Evolutionary conservation across 2,797 vertebrate species (phyloP).

Genomic region (Hoplostethus mediterraneus): DNA sequence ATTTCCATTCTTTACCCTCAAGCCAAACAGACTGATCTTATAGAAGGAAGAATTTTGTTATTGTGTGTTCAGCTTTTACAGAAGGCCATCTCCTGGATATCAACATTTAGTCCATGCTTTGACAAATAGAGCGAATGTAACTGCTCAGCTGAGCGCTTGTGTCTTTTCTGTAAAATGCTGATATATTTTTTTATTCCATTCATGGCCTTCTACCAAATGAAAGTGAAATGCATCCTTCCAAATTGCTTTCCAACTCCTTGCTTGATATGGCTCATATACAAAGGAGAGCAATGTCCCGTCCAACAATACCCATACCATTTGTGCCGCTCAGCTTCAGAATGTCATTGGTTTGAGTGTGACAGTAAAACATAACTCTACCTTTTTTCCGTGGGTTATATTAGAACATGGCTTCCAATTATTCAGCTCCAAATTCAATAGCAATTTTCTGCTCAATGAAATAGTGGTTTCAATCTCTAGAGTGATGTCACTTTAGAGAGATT

Average conservation of each 20-base stretch:
- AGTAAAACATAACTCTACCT: slow-evolving; percentile 82
- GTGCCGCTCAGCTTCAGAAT: slow-evolving; percentile 80
- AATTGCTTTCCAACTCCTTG: slow-evolving; percentile 74
- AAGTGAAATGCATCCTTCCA: slow-evolving; percentile 78
- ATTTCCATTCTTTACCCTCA: not conserved
- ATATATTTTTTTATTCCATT: slow-evolving; percentile 59
- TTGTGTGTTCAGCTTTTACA: slow-evolving; percentile 10
- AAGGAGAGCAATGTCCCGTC: slow-evolving; percentile 81
- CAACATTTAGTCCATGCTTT: slow-evolving; percentile 26
- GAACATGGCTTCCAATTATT: slow-evolving; percentile 83
- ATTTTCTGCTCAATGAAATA: slow-evolving; percentile 86
- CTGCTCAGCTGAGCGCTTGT: slow-evolving; percentile 49
- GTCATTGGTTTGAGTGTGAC: slow-evolving; percentile 84
- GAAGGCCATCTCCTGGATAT: slow-evolving; percentile 21
- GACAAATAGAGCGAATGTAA: slow-evolving; percentile 50
- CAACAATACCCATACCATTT: slow-evolving; percentile 83
- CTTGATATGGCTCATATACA: slow-evolving; percentile 80
- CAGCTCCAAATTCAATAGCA: slow-evolving; percentile 86
- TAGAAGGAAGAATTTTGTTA: not conserved
- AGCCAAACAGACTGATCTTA: not conserved
- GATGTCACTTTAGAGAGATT: slow-evolving; percentile 82
- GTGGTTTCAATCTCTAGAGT: slow-evolving; percentile 84
- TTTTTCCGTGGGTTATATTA: slow-evolving; percentile 60
- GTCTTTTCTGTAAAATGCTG: slow-evolving; percentile 64
- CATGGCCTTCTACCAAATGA: slow-evolving; percentile 77